Percentiles rank a stretch among this genome's conserved stretches.
phyloP scores from a whole-genome alignment of 2,797 vertebrate species.

The Chaetophractus vellerosus region DNA sequence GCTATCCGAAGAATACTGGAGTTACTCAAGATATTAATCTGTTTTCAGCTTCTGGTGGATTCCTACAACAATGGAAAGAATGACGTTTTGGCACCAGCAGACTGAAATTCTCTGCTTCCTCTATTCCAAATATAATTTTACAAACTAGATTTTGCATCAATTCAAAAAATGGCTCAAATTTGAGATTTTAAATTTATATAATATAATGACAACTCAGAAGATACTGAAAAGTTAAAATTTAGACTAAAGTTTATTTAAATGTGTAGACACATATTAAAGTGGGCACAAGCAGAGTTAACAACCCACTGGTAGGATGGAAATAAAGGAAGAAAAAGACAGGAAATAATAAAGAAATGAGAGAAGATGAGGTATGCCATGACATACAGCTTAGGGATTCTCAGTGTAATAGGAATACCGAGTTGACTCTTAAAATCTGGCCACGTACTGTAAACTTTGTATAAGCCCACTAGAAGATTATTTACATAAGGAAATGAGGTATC shows the following conservation, averaged over 20 bases:
- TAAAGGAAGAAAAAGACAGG: not conserved
- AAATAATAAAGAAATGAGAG: conserved; percentile 22
- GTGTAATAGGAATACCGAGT: not conserved
- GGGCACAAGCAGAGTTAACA: conserved; percentile 5
- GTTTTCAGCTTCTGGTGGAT: not conserved
- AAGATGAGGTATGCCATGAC: not conserved
- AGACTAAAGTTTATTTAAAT: conserved; percentile 24
- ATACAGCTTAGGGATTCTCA: not conserved
- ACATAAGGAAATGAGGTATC: too few species aligned
- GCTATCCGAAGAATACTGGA: not conserved
- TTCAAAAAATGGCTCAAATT: conserved; percentile 39
- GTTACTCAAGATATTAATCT: not conserved
- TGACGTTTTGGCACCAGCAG: not conserved
- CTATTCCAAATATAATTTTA: conserved; percentile 48
- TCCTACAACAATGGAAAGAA: conserved; percentile 22
- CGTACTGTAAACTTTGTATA: not conserved
- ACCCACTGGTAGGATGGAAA: not conserved
- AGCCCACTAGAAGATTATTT: not conserved
- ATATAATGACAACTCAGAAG: conserved; percentile 45
- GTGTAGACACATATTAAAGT: conserved; percentile 22
- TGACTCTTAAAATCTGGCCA: not conserved
- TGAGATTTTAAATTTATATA: conserved; percentile 51
- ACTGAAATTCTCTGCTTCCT: conserved; percentile 13
- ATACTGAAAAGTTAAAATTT: conserved; percentile 11
- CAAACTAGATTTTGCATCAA: not conserved